Evolutionary conservation across 30 jellyfish, hydroid and myxozoan species (phyloP).

Genomic region (Clytia hemisphaerica): DNA sequence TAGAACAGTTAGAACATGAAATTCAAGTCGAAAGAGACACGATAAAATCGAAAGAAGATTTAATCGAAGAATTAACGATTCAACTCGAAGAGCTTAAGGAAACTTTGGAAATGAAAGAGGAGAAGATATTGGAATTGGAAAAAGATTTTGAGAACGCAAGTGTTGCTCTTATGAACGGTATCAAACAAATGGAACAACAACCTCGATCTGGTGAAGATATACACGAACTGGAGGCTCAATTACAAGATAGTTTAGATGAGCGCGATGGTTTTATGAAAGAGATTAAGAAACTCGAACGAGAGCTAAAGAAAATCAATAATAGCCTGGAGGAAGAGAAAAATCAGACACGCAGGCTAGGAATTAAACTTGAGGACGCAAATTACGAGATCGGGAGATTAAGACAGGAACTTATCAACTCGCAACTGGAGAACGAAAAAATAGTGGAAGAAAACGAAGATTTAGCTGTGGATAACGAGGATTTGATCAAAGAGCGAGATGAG

Average conservation of each 20-base stretch:
- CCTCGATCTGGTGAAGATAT: not conserved
- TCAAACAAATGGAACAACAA: not conserved
- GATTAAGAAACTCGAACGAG: not conserved
- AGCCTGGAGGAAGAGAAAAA: slow-evolving; percentile 20
- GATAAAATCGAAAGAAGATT: too few relatives aligned
- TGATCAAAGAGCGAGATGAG: slow-evolving; percentile 32
- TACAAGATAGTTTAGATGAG: not conserved
- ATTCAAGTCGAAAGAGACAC: too few relatives aligned
- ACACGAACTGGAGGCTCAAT: not conserved
- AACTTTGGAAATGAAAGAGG: not conserved
- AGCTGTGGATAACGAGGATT: slow-evolving; percentile 32
- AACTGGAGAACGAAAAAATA: slow-evolving; percentile 29
- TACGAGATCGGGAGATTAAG: slow-evolving; percentile 25
- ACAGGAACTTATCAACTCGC: slow-evolving; percentile 19
- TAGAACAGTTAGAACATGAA: too few relatives aligned
- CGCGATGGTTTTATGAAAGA: not conserved
- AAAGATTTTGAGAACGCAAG: not conserved
- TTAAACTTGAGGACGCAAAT: slow-evolving; percentile 35
- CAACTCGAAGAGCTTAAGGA: not conserved
- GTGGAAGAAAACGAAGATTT: slow-evolving; percentile 36
- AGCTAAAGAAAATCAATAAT: not conserved
- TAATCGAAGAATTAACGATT: too few relatives aligned
- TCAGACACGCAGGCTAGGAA: slow-evolving; percentile 16
- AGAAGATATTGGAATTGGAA: not conserved
- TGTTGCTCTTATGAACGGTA: not conserved